Percentiles rank a stretch among this genome's conserved stretches.
Evolutionary conservation across 1,140 invertebrate genomes (phyloP).

Genomic region (Dryas iulia): DNA sequence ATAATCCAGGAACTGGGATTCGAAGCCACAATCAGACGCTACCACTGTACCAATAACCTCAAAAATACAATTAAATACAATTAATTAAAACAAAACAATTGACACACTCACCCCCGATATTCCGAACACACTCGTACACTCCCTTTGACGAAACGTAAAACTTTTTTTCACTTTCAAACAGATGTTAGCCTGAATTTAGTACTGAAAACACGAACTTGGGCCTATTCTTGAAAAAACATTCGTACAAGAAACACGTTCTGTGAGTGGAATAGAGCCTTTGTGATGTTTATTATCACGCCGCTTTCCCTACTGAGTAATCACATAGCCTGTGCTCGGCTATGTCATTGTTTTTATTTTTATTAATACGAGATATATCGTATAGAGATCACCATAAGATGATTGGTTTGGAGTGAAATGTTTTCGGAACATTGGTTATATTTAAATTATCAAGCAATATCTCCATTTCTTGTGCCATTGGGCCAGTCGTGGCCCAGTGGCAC

Average conservation of each 20-base stretch:
- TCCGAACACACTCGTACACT: neutral
- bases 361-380: too few relatives aligned
- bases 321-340: neutral
- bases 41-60: too few relatives aligned
- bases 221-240: constrained; percentile 6
- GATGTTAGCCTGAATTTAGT: neutral
- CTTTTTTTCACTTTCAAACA: neutral
- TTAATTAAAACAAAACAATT: neutral
- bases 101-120: neutral
- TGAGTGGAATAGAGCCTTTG: constrained; percentile 16
- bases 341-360: neutral
- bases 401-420: too few relatives aligned
- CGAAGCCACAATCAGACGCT: too few relatives aligned
- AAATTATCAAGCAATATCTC: too few relatives aligned
- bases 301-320: constrained; percentile 8
- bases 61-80: neutral
- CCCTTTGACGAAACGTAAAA: neutral
- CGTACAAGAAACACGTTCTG: constrained; percentile 16
- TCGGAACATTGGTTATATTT: too few relatives aligned
- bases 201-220: neutral
- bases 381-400: too few relatives aligned
- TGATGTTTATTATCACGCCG: constrained; percentile 20
- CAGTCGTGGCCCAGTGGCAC: too few relatives aligned
- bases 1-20: too few relatives aligned
- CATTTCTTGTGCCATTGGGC: too few relatives aligned